These are phyloP conservation scores for Acrobeloides nanus DNA, from an alignment of 2,888 invertebrate genomes.

Conservation along the genomic window DNA sequence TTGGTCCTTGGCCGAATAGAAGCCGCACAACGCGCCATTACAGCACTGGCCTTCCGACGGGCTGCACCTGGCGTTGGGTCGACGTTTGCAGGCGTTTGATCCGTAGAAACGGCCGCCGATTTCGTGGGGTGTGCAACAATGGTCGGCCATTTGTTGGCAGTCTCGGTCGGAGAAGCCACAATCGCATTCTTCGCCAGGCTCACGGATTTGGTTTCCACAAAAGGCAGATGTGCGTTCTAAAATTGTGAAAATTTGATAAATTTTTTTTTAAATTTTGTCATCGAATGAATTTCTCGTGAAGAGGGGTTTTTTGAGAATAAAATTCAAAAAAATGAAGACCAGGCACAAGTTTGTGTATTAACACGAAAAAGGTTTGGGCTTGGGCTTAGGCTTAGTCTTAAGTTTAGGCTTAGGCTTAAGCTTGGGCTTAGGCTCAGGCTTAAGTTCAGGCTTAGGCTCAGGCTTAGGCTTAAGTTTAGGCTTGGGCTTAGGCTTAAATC, in stretches of 20 bases:
- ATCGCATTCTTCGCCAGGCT: slow-evolving; percentile 94
- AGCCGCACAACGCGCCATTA: slow-evolving; percentile 70
- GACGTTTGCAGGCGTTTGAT: slow-evolving; percentile 64
- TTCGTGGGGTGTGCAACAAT: slow-evolving; percentile 74
- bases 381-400: too few species aligned
- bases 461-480: too few species aligned
- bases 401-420: too few species aligned
- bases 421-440: too few species aligned
- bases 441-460: too few species aligned
- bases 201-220: slow-evolving; percentile 98
- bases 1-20: slow-evolving; percentile 56
- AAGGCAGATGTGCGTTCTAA: slow-evolving; percentile 85
- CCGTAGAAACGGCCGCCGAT: slow-evolving; percentile 23
- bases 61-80: slow-evolving; percentile 42
- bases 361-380: too few species aligned
- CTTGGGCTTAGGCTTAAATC: too few species aligned
- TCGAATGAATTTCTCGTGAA: too few species aligned
- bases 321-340: too few species aligned
- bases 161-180: slow-evolving; percentile 76
- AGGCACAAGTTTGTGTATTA: too few species aligned
- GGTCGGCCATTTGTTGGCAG: slow-evolving; percentile 64
- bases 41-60: slow-evolving; percentile 98
- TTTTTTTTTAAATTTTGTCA: too few species aligned
- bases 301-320: too few species aligned
- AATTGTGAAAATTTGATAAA: slow-evolving; percentile 27